Evolutionary conservation across 2,888 invertebrate genomes (phyloP).

Genomic region (Drosophila setosimentum): DNA sequence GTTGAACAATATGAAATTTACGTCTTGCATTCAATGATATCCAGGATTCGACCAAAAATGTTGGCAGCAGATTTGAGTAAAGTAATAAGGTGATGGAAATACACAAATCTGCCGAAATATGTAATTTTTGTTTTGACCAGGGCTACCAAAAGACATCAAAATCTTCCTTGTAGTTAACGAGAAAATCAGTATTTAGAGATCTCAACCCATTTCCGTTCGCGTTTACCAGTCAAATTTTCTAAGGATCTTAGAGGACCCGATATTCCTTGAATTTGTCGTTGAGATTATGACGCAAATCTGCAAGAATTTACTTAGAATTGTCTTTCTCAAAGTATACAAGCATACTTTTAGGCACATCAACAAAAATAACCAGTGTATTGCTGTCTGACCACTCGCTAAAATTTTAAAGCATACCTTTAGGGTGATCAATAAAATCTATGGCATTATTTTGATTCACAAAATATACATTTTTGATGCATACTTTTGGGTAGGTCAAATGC

Average conservation of each 20-base stretch:
- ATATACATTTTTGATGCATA: background rate
- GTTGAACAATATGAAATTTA: background rate
- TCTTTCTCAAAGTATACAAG: background rate
- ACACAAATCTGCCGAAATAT: background rate
- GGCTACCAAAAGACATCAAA: background rate
- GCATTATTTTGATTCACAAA: background rate
- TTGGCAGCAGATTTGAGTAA: background rate
- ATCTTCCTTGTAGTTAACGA: background rate
- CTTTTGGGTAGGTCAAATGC: background rate
- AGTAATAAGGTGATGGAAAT: background rate
- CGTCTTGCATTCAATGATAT: background rate
- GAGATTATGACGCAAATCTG: background rate
- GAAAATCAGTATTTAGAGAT: background rate
- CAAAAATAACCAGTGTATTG: accelerated
- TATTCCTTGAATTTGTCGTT: background rate
- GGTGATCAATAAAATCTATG: background rate
- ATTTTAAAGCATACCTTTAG: background rate
- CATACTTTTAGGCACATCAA: background rate
- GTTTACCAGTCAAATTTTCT: no score
- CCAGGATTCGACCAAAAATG: background rate
- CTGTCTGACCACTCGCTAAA: accelerated
- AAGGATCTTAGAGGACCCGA: background rate
- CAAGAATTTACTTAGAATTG: background rate
- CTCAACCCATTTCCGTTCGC: no score
- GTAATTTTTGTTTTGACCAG: background rate